Base-by-base conservation (phyloP, 2,888 invertebrate species). In the Helleia helle region DNA sequence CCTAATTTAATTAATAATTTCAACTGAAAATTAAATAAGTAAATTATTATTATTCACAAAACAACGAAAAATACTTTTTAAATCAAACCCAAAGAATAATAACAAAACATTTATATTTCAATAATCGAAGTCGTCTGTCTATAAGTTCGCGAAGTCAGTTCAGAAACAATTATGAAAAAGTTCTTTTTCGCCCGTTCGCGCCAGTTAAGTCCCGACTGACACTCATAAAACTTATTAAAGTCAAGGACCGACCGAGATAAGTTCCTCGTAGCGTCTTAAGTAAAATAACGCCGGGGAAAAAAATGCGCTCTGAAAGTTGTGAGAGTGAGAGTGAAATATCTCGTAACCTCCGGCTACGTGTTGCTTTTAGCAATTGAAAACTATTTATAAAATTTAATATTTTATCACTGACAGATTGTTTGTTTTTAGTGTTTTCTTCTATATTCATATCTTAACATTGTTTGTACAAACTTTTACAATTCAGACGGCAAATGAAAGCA, bases 201-300 rank as follows among this genome's bases (percentile, higher is more conserved):
- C 71, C 80, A 72, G 80, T 80, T 79, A 75, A 75, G 74, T 76
- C 76, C 64, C 75, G 75, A 70, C 79, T 77, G 80, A 79, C 81
- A 77, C 80, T 83, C 81, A 79, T 81, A 80, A 83, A 83, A 84
- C 81, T 84, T 83, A 83, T 83, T 83, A 81, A 83, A 83, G 83
- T 83, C 83, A 83, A 83, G 81, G 79, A 83, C 83, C 77, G 77
- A 66, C 75, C 77, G 76, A 81, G 83, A 80, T 81, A 83, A 81
- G 77, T 81, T 84, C 70, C 69, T 68, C 76, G 64, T 24, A 40
- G 67, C 68, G 75, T 75, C 81, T 81, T 83, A 79, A 81, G 83
- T 84, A 81, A 84, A 83, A 84, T 81, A 81, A 80, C 76, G 79
- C 63, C 58, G 71, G 60, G 55, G 60, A 71, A 79, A 81, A 79